A percentile compares a stretch with the other conserved stretches of the same genome.
These are phyloP conservation scores for Malurus splendens DNA, from an alignment of 2,797 vertebrate species.

Conservation along the genomic window DNA sequence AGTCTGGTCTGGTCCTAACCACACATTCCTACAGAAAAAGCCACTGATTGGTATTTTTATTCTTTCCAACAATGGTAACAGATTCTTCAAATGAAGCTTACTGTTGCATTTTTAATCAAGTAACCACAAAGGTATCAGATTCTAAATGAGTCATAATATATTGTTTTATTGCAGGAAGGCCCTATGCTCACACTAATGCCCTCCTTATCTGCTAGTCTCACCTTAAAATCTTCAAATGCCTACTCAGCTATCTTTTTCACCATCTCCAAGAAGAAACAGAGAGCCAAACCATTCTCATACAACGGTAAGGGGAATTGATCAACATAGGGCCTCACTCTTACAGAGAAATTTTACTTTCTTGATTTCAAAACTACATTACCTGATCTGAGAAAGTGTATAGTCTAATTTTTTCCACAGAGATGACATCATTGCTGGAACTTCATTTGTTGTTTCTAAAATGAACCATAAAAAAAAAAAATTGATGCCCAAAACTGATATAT, in stretches of 20 bases:
- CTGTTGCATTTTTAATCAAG: background rate
- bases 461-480: background rate
- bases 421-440: slow-evolving; percentile 90
- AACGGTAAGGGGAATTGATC: background rate
- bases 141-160: background rate
- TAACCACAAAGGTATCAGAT: background rate
- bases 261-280: background rate
- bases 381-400: slow-evolving; percentile 95
- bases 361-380: slow-evolving; percentile 69
- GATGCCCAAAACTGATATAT: background rate
- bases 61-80: background rate
- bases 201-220: background rate
- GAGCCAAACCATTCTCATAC: background rate
- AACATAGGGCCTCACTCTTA: background rate
- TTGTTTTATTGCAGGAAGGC: background rate
- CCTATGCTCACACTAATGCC: background rate
- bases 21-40: background rate
- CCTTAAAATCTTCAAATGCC: background rate
- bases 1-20: background rate
- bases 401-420: slow-evolving; percentile 98
- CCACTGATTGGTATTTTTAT: background rate
- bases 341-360: background rate
- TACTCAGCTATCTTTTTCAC: background rate
- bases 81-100: background rate
- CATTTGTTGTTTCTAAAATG: slow-evolving; percentile 70